Base-by-base conservation (phyloP, 2,888 invertebrate genomes). In the Cinara cedri region DNA sequence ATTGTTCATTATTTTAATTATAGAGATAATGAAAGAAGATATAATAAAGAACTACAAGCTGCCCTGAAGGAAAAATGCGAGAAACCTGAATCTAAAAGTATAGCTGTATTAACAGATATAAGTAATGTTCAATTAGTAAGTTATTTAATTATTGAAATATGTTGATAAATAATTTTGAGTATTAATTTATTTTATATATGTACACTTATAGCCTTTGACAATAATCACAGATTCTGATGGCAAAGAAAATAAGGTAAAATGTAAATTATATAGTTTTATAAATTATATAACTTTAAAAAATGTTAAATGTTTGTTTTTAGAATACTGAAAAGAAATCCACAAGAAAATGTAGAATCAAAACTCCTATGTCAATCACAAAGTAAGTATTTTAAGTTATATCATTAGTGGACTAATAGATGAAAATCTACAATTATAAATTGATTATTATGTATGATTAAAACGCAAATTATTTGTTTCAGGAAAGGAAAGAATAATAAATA, bases 231-330 rank as follows among this genome's bases (percentile, higher is more conserved):
- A 42, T 34, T 4, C 1, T 9, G 78, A 51, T 70, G 51, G 42
- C 1, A 70, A 70, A 62, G 78, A 78, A 70, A 78, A 78, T 60
- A 21, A 62, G 70, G 76, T 76, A 66, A 44, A 21, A 19, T 70
- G n/a, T n/a, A n/a, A n/a, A n/a, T 44, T 24, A n/a, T 49, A 62
- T 13, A 24, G n/a, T n/a, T 57, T 16, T 72, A 21, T 57, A 16
- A 68, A 16, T 24, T 1, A 10, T 26, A 26, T 34, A 34, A 34
- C 34, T 4, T 34, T n/a, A n/a, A n/a, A 44, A 10, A 46, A 46
- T 10, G 1, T 13, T 8, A 13, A 46, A 54, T 14, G 24, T 51
- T 26, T 51, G 1, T 51, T 34, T 72, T 49, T 60, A 68, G 76
- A 2, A 46, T 16, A 1, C 2, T 1, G 60, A 51, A 11, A 14